Evolutionary conservation across 2,113 vertebrate genomes (phyloP).

Genomic region (Alethe castanea): DNA sequence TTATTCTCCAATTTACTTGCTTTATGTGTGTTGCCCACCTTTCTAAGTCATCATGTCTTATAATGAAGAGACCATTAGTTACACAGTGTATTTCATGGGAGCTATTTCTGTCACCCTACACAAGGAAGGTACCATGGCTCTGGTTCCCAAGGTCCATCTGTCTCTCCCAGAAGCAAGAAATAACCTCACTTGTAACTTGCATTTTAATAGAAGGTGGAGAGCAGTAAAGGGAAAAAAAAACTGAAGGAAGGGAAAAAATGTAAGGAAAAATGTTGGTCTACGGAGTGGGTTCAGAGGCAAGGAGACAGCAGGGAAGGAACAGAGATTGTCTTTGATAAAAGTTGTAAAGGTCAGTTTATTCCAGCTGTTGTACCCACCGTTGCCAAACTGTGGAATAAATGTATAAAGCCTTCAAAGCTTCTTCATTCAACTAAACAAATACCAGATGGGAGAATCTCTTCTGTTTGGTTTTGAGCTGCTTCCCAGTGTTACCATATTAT

Average conservation of each 20-base stretch:
- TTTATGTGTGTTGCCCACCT: not conserved
- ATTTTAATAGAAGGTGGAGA: constrained; percentile 65
- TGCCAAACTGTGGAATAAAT: constrained; percentile 49
- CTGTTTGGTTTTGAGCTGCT: not conserved
- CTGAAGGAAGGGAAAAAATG: not conserved
- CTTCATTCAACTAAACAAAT: constrained; percentile 37
- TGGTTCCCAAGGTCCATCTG: constrained; percentile 24
- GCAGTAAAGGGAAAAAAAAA: constrained; percentile 34
- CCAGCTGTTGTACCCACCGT: constrained; percentile 8
- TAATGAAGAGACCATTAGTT: constrained; percentile 41
- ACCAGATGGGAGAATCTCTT: not conserved
- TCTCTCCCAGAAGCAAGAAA: constrained; percentile 21
- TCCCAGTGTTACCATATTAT: not conserved
- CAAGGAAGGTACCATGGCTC: constrained; percentile 25
- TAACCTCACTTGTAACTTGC: not conserved
- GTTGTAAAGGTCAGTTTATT: constrained; percentile 13
- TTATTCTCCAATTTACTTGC: not conserved
- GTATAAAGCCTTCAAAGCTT: constrained; percentile 23
- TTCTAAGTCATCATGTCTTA: constrained; percentile 14
- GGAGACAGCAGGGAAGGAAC: not conserved
- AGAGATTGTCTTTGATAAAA: constrained; percentile 61
- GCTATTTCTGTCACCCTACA: constrained; percentile 51
- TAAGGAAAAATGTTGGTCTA: not conserved
- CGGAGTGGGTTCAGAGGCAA: not conserved
- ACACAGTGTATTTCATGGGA: constrained; percentile 17